Conservation (phyloP, 2,888 invertebrate genomes). For the Synergus umbraculus region DNA sequence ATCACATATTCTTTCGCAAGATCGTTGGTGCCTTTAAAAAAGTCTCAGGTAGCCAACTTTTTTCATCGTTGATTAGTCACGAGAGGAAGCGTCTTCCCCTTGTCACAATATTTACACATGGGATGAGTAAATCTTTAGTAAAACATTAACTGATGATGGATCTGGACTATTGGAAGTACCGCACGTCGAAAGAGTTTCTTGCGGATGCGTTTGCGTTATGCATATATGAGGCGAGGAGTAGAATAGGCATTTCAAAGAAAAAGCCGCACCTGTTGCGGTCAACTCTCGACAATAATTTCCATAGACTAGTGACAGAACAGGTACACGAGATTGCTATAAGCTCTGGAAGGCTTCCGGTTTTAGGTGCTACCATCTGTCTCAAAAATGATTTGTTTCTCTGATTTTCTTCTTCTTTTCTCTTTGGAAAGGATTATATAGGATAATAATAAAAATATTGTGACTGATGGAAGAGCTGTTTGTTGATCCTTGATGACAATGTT, state of each 20-base stretch:
- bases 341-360: not conserved
- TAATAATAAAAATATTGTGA: not conserved
- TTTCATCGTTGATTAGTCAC: slow-evolving; percentile 22
- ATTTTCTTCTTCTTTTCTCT: not conserved
- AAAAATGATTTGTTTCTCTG: not conserved
- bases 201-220: slow-evolving; percentile 34
- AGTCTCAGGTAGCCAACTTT: not conserved
- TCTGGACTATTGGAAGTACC: slow-evolving; percentile 6
- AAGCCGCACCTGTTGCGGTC: slow-evolving; percentile 48
- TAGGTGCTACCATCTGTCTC: not conserved
- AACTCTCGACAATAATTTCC: slow-evolving; percentile 48
- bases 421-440: not conserved
- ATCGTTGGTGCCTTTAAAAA: not conserved
- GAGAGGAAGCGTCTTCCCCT: not conserved
- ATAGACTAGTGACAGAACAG: slow-evolving; percentile 8
- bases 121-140: not conserved
- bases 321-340: slow-evolving; percentile 1
- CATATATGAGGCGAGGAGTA: not conserved
- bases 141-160: slow-evolving; percentile 8
- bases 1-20: slow-evolving; percentile 25
- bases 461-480: not conserved
- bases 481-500: not conserved
- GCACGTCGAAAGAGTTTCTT: slow-evolving; percentile 7
- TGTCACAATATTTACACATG: slow-evolving; percentile 3
- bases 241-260: slow-evolving; percentile 26